Evolutionary conservation across 2,888 invertebrate genomes (phyloP).

Genomic region (Ischnura elegans): DNA sequence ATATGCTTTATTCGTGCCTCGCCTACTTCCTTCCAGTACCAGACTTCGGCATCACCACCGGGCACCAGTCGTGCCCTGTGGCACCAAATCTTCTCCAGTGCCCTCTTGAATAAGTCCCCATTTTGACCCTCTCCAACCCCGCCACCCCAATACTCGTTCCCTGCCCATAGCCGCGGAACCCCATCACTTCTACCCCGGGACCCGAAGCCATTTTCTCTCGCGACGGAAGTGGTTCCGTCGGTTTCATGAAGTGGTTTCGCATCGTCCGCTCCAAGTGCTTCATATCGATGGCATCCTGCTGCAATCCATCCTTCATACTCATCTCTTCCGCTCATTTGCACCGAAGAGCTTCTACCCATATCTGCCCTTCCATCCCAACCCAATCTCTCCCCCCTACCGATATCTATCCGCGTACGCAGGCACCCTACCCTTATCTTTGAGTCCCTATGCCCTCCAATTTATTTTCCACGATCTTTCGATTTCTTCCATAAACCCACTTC

Average conservation of each 20-base stretch:
- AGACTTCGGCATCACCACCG: not conserved
- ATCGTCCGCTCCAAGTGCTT: slow-evolving; percentile 34
- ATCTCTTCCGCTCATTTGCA: not conserved
- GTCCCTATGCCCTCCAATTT: not conserved
- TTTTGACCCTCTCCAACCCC: not conserved
- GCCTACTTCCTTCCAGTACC: not conserved
- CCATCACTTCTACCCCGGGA: too few species aligned
- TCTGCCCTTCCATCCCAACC: not conserved
- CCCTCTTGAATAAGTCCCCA: not conserved
- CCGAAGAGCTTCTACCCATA: not conserved
- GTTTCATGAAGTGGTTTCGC: slow-evolving; percentile 42
- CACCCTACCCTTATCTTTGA: not conserved
- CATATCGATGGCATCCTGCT: not conserved
- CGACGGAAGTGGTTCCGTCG: slow-evolving; percentile 39
- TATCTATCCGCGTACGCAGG: not conserved
- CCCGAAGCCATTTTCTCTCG: not conserved
- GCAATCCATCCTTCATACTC: not conserved
- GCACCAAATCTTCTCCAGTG: not conserved
- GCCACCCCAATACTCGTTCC: not conserved
- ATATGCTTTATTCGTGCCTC: too few species aligned
- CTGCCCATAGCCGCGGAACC: not conserved
- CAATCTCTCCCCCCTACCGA: not conserved
- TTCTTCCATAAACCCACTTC: not conserved
- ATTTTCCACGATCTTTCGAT: not conserved
- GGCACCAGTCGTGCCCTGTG: not conserved